Conservation (phyloP, 2,888 invertebrate genomes). For the Drosophila atripex region DNA sequence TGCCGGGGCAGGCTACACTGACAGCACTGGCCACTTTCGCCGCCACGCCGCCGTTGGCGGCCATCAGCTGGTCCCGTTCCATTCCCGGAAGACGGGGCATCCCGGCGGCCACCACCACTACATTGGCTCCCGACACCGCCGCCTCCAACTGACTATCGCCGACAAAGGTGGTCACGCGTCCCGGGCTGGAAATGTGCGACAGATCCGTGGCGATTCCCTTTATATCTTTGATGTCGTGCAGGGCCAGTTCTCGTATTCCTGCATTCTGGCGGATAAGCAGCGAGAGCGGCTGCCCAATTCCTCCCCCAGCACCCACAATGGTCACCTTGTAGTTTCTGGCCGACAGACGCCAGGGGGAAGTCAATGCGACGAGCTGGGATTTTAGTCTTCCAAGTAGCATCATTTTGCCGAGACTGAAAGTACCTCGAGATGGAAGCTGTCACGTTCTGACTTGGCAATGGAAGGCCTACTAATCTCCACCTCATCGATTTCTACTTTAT, state of each 20-base stretch:
- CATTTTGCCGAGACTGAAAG: constrained; percentile 6
- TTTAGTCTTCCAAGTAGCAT: constrained; percentile 11
- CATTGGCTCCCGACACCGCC: constrained; percentile 90
- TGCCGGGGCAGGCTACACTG: constrained; percentile 90
- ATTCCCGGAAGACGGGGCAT: constrained; percentile 98
- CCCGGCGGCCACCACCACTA: constrained; percentile 97
- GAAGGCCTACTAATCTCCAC: background rate
- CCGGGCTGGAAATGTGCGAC: constrained; percentile 95
- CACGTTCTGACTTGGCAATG: background rate
- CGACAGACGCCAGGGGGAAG: constrained; percentile 9
- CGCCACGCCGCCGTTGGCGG: constrained; percentile 97
- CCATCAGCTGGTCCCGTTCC: constrained; percentile 98
- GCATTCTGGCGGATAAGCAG: constrained; percentile 95
- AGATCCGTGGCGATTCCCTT: constrained; percentile 97
- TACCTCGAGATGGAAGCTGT: background rate
- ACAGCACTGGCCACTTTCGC: constrained; percentile 88
- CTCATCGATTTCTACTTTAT: background rate
- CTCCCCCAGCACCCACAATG: constrained; percentile 97
- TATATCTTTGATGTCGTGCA: constrained; percentile 96
- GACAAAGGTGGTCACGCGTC: constrained; percentile 88
- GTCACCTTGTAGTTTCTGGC: constrained; percentile 83
- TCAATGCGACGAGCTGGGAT: background rate
- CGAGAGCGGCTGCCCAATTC: constrained; percentile 97
- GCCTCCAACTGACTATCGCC: constrained; percentile 90
- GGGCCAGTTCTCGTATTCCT: constrained; percentile 90